These are phyloP conservation scores for Podocnemis expansa DNA, from an alignment of 2,113 vertebrate genomes.

Conservation along the genomic window DNA sequence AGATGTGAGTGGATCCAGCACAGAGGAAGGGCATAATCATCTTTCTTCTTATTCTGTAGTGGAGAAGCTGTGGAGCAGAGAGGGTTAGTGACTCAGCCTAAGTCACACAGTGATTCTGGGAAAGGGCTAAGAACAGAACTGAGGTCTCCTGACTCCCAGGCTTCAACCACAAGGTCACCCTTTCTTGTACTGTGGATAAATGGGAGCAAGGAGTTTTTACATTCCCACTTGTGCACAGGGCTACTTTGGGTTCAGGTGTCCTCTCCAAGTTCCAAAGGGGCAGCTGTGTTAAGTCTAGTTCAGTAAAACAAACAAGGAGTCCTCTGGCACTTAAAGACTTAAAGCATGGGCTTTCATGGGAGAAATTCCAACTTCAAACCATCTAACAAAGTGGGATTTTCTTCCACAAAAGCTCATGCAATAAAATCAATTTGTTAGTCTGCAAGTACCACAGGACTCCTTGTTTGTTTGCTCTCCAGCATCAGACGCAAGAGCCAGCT, in stretches of 20 bases:
- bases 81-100: not conserved
- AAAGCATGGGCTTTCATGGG: no score
- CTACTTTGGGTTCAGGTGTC: not conserved
- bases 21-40: not conserved
- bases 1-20: not conserved
- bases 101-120: not conserved
- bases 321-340: no score
- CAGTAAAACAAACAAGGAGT: no score
- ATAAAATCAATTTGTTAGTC: no score
- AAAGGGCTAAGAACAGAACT: not conserved
- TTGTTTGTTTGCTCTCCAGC: no score
- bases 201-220: not conserved
- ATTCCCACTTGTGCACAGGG: not conserved
- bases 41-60: not conserved
- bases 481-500: not conserved
- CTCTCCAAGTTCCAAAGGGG: no score
- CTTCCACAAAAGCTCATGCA: no score
- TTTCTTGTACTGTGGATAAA: not conserved
- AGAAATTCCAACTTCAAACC: no score
- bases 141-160: not conserved
- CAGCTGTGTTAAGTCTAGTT: no score
- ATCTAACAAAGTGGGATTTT: no score
- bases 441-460: no score
- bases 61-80: not conserved
- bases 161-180: not conserved